Conservation (phyloP, 2,113 vertebrate species). For the Zosterops borbonicus region DNA sequence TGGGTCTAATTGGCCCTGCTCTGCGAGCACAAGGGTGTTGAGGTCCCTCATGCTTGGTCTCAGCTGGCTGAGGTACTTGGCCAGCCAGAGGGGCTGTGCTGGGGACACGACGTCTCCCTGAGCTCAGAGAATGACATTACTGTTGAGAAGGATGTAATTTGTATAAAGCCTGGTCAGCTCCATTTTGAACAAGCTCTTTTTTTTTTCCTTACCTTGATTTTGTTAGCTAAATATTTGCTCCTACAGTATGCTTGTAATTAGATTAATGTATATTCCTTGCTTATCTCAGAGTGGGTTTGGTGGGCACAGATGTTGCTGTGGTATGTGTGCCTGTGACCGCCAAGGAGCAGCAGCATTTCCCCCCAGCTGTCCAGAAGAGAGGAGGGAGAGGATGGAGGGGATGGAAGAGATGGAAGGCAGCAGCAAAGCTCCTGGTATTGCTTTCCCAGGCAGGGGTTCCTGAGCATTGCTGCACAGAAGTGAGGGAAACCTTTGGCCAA, state of each 20-base stretch:
- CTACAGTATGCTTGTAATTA: neutral
- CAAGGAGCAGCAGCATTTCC: neutral
- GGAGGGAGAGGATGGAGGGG: neutral
- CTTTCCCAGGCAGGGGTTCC: neutral
- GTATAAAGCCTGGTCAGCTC: neutral
- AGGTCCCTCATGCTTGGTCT: neutral
- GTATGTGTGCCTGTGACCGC: rapidly evolving
- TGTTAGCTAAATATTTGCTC: slow-evolving; percentile 14
- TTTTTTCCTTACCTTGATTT: neutral
- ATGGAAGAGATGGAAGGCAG: neutral
- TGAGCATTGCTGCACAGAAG: rapidly evolving
- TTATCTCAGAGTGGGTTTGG: neutral
- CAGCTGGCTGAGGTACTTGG: neutral
- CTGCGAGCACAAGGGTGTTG: neutral
- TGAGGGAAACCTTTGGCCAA: neutral
- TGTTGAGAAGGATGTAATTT: neutral
- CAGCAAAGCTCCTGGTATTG: rapidly evolving
- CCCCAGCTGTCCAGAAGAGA: neutral
- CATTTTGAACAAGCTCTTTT: neutral
- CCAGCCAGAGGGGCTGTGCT: neutral
- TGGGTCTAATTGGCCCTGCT: neutral
- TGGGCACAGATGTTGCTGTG: neutral
- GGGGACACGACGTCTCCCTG: rapidly evolving
- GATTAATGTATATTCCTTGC: neutral
- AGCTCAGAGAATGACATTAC: neutral